Conservation (phyloP, 35 echinoderm and acorn worm genomes). For the Apostichopus parvimensis region DNA sequence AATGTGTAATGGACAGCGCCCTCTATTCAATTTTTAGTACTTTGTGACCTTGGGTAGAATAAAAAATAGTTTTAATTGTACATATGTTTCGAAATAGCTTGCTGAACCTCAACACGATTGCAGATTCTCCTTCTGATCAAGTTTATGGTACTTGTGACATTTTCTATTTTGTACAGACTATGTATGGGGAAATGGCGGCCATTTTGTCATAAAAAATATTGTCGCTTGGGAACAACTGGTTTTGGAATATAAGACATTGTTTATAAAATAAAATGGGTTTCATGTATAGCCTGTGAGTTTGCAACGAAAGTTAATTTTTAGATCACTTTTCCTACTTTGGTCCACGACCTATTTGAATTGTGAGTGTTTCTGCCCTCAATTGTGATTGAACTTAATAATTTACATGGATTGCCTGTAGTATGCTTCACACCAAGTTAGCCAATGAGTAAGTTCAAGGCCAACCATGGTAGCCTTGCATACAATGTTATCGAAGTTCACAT, state of each 20-base stretch:
- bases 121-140: background rate
- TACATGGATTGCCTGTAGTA: too few species aligned
- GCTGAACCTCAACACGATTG: background rate
- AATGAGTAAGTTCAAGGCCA: too few species aligned
- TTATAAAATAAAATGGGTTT: background rate
- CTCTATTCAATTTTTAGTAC: background rate
- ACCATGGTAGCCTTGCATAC: too few species aligned
- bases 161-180: conserved; percentile 26
- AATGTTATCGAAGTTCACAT: too few species aligned
- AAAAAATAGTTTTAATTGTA: background rate
- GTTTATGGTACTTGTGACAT: background rate
- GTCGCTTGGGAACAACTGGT: background rate
- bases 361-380: too few species aligned
- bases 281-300: too few species aligned
- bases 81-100: background rate
- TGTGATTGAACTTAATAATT: too few species aligned
- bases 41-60: background rate
- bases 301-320: too few species aligned
- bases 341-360: too few species aligned
- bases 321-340: too few species aligned
- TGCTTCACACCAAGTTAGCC: too few species aligned
- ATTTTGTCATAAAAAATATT: conserved; percentile 11
- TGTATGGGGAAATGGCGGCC: conserved; percentile 6
- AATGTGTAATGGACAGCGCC: background rate
- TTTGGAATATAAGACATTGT: conserved; percentile 4